A percentile compares a stretch with the other conserved stretches of the same genome.
phyloP scores from a whole-genome alignment of 2,797 vertebrate genomes.

The Danio tinwini region DNA sequence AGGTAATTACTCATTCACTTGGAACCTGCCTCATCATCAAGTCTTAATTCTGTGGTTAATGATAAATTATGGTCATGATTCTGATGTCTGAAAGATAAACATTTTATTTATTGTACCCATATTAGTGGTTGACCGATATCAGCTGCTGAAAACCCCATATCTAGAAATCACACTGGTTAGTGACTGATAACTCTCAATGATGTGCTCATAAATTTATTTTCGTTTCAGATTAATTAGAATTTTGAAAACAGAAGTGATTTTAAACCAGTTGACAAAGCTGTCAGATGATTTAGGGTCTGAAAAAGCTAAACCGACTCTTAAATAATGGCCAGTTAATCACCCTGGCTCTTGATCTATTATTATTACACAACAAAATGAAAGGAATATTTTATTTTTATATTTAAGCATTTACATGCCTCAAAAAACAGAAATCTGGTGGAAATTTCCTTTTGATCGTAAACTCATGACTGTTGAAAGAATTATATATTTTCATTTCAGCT shows the following conservation, averaged over 20 bases:
- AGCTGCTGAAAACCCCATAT: too few species aligned
- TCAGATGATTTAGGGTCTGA: background rate
- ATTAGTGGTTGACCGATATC: background rate
- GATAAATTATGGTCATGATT: background rate
- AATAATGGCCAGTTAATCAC: background rate
- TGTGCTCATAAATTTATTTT: background rate
- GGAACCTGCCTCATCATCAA: background rate
- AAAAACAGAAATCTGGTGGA: constrained; percentile 28
- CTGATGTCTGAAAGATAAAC: background rate
- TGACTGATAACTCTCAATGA: background rate
- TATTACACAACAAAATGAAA: background rate
- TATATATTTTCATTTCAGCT: constrained; percentile 2
- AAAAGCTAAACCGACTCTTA: background rate
- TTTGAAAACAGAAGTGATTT: background rate
- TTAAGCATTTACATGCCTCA: background rate
- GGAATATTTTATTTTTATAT: too few species aligned
- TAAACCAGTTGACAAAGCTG: background rate
- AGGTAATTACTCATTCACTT: background rate
- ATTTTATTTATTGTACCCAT: background rate
- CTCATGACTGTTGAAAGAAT: constrained; percentile 14
- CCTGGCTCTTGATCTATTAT: background rate
- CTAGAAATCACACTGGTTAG: background rate
- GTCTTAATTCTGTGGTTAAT: background rate
- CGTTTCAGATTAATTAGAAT: background rate
- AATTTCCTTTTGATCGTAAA: constrained; percentile 26